These are phyloP conservation scores for Vultur gryphus DNA, from an alignment of 2,797 vertebrate species.

Conservation along the genomic window DNA sequence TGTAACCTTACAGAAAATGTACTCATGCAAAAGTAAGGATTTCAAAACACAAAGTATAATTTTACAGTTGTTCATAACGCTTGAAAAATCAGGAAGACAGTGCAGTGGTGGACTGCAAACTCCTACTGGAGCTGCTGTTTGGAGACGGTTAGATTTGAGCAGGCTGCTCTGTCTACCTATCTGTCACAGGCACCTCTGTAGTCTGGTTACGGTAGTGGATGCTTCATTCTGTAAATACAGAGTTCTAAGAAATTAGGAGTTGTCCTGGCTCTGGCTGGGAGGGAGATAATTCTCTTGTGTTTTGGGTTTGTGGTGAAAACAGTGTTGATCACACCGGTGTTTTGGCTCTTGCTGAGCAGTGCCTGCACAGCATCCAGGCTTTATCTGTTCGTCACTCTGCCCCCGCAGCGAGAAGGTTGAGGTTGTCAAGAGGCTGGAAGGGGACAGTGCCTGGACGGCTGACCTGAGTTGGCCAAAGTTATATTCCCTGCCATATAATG, in stretches of 20 bases:
- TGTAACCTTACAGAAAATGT: not conserved
- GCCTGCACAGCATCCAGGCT: too few relatives aligned
- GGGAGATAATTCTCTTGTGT: not conserved
- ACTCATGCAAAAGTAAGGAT: not conserved
- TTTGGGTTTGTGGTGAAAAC: not conserved
- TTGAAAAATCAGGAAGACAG: not conserved
- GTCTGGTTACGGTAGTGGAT: not conserved
- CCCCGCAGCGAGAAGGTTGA: rapidly evolving
- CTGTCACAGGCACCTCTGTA: not conserved
- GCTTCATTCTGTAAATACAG: not conserved
- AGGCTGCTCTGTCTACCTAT: not conserved
- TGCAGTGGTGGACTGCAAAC: not conserved
- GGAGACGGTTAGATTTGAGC: not conserved
- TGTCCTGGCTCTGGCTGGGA: not conserved
- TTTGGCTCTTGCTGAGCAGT: not conserved
- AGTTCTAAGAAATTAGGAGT: not conserved
- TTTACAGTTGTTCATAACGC: not conserved
- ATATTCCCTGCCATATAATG: not conserved
- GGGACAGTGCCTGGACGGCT: not conserved
- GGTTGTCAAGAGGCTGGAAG: not conserved
- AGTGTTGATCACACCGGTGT: too few relatives aligned
- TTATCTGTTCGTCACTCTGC: not conserved
- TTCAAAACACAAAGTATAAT: not conserved
- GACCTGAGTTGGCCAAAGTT: not conserved
- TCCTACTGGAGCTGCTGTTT: not conserved